Conservation (phyloP, 2,888 invertebrate genomes). For the Alloplasta piceator region DNA sequence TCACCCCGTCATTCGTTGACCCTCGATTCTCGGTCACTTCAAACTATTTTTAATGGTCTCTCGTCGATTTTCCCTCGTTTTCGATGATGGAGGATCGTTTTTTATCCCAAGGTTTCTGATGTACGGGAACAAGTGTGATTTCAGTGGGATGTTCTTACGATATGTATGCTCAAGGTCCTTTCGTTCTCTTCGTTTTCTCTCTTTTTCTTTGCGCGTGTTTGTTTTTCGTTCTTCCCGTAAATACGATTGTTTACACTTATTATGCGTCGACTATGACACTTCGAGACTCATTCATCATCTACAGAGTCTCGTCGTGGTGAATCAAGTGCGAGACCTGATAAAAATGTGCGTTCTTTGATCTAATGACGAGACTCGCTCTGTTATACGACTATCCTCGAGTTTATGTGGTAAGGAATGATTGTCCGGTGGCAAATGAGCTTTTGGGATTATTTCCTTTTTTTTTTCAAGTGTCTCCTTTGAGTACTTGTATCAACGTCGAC, state of each 20-base stretch:
- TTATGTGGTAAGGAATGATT: conserved; percentile 55
- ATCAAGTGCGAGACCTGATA: neutral
- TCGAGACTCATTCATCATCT: conserved; percentile 13
- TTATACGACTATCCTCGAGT: neutral
- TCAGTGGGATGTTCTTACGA: conserved; percentile 28
- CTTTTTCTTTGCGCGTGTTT: neutral
- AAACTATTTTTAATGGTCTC: too few species aligned
- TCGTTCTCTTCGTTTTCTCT: conserved; percentile 15
- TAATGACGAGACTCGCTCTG: conserved; percentile 4
- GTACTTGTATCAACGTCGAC: conserved; percentile 17
- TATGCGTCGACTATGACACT: neutral
- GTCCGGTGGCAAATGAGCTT: conserved; percentile 51
- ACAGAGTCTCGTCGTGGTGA: neutral
- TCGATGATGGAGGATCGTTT: neutral
- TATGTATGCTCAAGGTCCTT: conserved; percentile 48
- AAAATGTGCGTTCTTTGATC: neutral
- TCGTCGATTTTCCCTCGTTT: too few species aligned
- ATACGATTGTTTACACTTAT: conserved; percentile 29
- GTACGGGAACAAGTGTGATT: neutral
- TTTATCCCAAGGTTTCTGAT: neutral
- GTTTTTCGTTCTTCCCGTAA: neutral
- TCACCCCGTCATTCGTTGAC: conserved; percentile 38
- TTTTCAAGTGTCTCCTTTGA: conserved; percentile 2
- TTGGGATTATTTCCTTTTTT: conserved; percentile 15
- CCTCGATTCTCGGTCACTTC: conserved; percentile 36